Evolutionary conservation across 2,113 vertebrate genomes (phyloP).

Genomic region (Riparia riparia): DNA sequence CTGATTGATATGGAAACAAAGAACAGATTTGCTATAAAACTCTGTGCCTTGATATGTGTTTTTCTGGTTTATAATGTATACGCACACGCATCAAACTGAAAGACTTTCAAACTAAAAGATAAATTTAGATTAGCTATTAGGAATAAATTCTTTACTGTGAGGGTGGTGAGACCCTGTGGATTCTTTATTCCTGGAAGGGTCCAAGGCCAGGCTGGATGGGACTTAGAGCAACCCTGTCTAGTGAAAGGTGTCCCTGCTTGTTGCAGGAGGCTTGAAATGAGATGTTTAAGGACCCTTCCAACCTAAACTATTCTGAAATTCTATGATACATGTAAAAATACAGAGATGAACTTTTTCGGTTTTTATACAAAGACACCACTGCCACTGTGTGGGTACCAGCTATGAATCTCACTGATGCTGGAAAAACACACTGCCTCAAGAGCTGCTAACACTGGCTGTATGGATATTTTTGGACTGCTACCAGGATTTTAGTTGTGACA

Average conservation of each 20-base stretch:
- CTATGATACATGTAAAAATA: neutral
- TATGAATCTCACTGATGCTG: neutral
- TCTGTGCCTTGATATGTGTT: neutral
- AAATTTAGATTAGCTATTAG: neutral
- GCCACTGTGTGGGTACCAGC: neutral
- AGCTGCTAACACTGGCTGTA: slow-evolving; percentile 14
- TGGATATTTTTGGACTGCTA: neutral
- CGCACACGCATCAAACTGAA: neutral
- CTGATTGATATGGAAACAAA: neutral
- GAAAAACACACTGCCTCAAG: neutral
- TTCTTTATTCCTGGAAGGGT: neutral
- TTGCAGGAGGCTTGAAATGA: neutral
- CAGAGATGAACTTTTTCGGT: neutral
- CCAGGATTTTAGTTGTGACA: slow-evolving; percentile 12
- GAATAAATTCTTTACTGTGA: neutral
- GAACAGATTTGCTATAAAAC: neutral
- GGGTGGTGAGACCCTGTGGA: neutral
- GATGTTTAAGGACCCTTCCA: neutral
- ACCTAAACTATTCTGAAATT: neutral
- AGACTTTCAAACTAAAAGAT: neutral
- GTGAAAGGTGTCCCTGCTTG: neutral
- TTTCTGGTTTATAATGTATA: neutral
- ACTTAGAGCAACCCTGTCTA: neutral
- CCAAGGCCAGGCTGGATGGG: neutral
- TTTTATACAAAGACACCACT: neutral